A percentile compares a stretch with the other conserved stretches of the same genome.
These are phyloP conservation scores for Meriones psammophilus DNA, from an alignment of 2,797 vertebrate species.

Conservation along the genomic window DNA sequence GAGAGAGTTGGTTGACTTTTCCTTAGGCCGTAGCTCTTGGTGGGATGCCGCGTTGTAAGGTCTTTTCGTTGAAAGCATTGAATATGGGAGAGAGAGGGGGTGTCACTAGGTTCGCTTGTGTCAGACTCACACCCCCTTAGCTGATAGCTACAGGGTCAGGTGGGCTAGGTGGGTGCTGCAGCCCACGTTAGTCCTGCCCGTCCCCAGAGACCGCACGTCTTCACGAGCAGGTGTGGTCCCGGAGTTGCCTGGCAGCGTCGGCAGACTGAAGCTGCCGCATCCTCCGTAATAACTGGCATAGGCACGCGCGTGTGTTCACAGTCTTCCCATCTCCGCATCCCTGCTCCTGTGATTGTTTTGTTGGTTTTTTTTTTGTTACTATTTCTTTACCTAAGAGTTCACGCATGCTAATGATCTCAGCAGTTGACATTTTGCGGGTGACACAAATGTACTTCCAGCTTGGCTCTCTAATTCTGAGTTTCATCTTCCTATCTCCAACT, in stretches of 20 bases:
- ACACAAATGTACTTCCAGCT: slow-evolving; percentile 79
- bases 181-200: not conserved
- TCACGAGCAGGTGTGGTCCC: not conserved
- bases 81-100: not conserved
- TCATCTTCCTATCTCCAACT: slow-evolving; percentile 72
- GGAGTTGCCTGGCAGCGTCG: not conserved
- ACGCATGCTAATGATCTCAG: slow-evolving; percentile 71
- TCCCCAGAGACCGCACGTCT: not conserved
- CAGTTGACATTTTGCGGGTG: slow-evolving; percentile 72
- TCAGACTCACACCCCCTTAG: not conserved
- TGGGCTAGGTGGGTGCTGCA: no score
- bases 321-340: not conserved
- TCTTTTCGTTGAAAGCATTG: slow-evolving; percentile 25
- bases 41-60: not conserved
- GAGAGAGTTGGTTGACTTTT: slow-evolving; percentile 1
- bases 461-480: slow-evolving; percentile 74
- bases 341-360: not conserved
- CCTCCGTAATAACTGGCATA: slow-evolving; percentile 10
- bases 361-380: slow-evolving; percentile 57
- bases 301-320: not conserved
- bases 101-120: not conserved
- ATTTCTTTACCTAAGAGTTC: slow-evolving; percentile 63
- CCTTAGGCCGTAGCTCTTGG: not conserved
- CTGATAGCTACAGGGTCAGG: not conserved
- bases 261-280: not conserved